These are phyloP conservation scores for Heliocidaris tuberculata DNA, from an alignment of 35 echinoderm and acorn worm genomes.

Conservation along the genomic window DNA sequence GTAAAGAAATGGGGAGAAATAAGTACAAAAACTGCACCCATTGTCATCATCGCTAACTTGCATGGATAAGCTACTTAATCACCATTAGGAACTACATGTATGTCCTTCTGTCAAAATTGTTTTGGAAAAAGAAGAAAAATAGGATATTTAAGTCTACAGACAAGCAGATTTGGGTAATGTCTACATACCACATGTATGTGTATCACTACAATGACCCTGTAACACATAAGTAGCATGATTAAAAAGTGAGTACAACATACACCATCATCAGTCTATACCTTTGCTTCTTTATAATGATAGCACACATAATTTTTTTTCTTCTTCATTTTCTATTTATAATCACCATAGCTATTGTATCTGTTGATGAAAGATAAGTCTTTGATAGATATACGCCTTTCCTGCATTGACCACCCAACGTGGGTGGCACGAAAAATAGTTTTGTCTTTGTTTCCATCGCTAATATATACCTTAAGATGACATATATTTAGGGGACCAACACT, in stretches of 20 bases:
- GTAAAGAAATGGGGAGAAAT: no score
- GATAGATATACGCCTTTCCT: neutral
- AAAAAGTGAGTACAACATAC: neutral
- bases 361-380: constrained; percentile 14
- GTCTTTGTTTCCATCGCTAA: neutral
- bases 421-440: neutral
- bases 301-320: neutral
- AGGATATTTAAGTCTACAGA: neutral
- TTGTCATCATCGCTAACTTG: no score
- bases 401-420: neutral
- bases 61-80: no score
- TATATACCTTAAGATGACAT: neutral
- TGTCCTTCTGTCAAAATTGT: neutral
- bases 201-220: neutral
- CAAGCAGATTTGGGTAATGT: neutral
- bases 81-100: neutral
- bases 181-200: neutral
- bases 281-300: neutral
- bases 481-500: neutral
- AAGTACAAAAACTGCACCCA: no score
- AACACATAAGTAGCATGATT: neutral
- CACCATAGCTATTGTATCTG: neutral
- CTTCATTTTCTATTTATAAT: neutral
- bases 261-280: neutral
- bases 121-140: neutral